Evolutionary conservation across 2,888 invertebrate genomes (phyloP), one percentile per base, ranked within the genome.

Genomic region (Eupithecia abbreviata): DNA sequence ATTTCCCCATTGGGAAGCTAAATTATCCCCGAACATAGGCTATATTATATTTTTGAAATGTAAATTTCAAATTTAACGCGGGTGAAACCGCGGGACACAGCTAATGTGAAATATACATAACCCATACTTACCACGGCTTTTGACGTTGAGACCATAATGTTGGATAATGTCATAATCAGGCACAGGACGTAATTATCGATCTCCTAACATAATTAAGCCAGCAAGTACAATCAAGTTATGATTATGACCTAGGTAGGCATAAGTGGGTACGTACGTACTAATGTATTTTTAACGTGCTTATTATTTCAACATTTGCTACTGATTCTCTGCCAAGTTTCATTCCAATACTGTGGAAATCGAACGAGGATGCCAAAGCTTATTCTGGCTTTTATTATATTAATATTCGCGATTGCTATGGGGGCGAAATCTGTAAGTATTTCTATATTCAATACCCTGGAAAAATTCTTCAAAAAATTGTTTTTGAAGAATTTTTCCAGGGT

Each of bases 241-340:
- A 18, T 62, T 62, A 62, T 62, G 30, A 18, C 18, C 30, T 58
- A 62, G 62, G 18, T 30, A 30, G 62, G 62, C 30, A 45, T 10
- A 30, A 30, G 18, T 45, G 45, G 45, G 45, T 30, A 68, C 13
- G n/a, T 10, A 47, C 4, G n/a, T 69, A 47, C 69, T 69, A 69
- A 69, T 69, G 69, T 30, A 45, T 69, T 69, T 69, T 45, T 69
- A 45, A 69, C 69, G 69, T 10, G 30, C 43, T 69, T 45, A 69
- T 69, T 69, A 69, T 69, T 47, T 69, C 49, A 13, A 49, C 55
- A 51, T 71, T 55, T 71, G 55, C 49, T 13, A 12, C 51, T 30
- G 70, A 42, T 7, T 71, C 13, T 13, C 49, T 55, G 71, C 51
- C 15, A 71, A 55, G 15, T 55, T 55, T 42, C 71, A 71, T 55